Conservation (phyloP, 2,113 vertebrate species). For the Sander vitreus region DNA sequence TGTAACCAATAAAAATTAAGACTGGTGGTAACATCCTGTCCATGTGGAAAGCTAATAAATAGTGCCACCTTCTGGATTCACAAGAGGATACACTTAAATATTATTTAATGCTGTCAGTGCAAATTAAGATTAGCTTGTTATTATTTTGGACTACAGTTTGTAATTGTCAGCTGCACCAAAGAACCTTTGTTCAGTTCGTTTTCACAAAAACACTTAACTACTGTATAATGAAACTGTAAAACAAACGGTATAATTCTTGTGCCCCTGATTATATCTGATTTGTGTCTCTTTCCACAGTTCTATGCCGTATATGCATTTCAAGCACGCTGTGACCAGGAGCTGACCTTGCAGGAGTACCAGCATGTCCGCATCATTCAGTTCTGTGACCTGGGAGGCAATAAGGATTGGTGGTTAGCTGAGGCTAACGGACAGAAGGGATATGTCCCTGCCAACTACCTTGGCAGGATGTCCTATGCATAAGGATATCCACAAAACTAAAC, state of each 20-base stretch:
- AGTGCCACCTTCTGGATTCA: constrained; percentile 71
- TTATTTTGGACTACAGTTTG: neutral
- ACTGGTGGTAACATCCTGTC: neutral
- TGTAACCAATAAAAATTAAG: neutral
- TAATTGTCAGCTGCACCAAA: too few species aligned
- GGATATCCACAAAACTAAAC: neutral
- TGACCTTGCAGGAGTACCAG: constrained; percentile 94
- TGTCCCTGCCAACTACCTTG: constrained; percentile 95
- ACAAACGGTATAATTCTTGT: neutral
- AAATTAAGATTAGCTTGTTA: neutral
- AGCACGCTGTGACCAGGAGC: constrained; percentile 93
- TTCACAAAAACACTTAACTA: neutral
- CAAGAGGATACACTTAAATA: neutral
- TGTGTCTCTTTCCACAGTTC: constrained; percentile 83
- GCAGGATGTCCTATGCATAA: constrained; percentile 96
- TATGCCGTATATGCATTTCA: constrained; percentile 96
- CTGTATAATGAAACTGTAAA: neutral
- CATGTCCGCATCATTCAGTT: constrained; percentile 92
- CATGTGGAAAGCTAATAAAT: constrained; percentile 35
- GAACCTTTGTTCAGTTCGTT: neutral
- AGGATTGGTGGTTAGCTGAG: constrained; percentile 98
- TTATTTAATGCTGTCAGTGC: neutral
- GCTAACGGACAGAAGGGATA: constrained; percentile 93
- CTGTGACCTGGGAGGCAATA: constrained; percentile 94
- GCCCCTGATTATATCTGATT: neutral